Percentiles rank a stretch among this genome's conserved stretches.
phyloP scores from a whole-genome alignment of 2,888 invertebrate genomes.

The Mesoligia furuncula region DNA sequence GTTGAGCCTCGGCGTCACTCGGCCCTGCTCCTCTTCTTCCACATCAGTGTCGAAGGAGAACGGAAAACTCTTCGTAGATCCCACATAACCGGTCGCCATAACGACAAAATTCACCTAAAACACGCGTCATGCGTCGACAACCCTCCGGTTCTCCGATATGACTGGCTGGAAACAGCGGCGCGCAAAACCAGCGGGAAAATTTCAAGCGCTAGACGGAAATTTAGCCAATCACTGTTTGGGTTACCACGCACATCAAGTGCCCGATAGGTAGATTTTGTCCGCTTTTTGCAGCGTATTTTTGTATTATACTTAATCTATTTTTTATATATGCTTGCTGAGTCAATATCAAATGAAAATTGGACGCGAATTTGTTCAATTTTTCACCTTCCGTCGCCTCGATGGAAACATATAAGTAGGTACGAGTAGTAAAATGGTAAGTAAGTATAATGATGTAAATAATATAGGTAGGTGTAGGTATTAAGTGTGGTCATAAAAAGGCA shows the following conservation, averaged over 20 bases:
- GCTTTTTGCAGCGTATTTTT: constrained; percentile 55
- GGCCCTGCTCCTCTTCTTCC: constrained; percentile 81
- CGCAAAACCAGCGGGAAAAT: constrained; percentile 61
- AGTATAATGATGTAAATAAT: not conserved
- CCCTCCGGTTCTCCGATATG: constrained; percentile 60
- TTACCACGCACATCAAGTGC: constrained; percentile 19
- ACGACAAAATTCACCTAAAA: constrained; percentile 58
- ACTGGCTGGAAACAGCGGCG: constrained; percentile 63
- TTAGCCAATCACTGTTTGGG: constrained; percentile 50
- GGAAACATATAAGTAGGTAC: constrained; percentile 12
- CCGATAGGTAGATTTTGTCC: constrained; percentile 39
- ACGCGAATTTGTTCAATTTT: constrained; percentile 26
- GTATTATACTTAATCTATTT: constrained; percentile 47
- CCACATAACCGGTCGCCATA: constrained; percentile 87
- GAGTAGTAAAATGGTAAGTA: not conserved
- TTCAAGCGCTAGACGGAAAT: constrained; percentile 64
- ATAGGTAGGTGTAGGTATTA: not conserved
- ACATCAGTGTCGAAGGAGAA: constrained; percentile 88
- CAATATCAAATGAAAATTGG: constrained; percentile 56
- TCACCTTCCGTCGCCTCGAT: constrained; percentile 13
- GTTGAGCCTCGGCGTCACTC: constrained; percentile 80
- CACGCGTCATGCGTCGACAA: constrained; percentile 64
- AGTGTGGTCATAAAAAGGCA: constrained; percentile 10
- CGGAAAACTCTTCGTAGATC: constrained; percentile 87
- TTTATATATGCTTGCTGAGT: constrained; percentile 56